Conservation (phyloP, 1,140 invertebrate species). For the Pemphigus obesinymphae region DNA sequence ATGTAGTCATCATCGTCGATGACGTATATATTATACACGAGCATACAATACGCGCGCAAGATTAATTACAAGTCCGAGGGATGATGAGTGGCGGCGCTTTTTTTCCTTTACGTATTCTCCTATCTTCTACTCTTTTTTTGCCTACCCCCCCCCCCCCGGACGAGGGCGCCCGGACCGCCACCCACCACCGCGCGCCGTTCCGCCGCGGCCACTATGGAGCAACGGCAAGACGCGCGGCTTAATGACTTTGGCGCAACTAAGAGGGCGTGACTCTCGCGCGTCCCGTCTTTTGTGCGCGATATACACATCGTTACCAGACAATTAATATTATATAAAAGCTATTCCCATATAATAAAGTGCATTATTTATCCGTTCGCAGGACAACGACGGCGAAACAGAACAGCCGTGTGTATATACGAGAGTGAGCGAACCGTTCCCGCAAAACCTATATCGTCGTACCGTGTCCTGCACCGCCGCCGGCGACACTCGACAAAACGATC, state of each 20-base stretch:
- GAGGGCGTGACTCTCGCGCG: slow-evolving; percentile 23
- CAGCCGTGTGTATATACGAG: neutral
- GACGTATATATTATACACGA: too few relatives aligned
- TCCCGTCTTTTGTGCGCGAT: slow-evolving; percentile 18
- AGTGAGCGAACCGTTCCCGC: neutral
- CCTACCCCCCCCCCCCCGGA: neutral
- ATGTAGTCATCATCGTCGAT: slow-evolving; percentile 22
- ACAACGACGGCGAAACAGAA: neutral
- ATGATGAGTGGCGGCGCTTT: slow-evolving; percentile 1
- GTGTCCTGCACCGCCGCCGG: neutral
- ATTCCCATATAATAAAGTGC: neutral
- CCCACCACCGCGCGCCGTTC: neutral
- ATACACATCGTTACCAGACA: slow-evolving; percentile 28
- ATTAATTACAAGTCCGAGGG: slow-evolving; percentile 35
- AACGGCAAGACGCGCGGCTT: neutral
- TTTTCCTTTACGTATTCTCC: neutral
- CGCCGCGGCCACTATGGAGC: neutral
- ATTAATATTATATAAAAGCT: slow-evolving; percentile 33
- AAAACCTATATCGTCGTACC: neutral
- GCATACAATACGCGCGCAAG: slow-evolving; percentile 15
- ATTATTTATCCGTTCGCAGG: slow-evolving; percentile 21
- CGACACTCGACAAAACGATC: neutral
- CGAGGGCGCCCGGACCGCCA: neutral
- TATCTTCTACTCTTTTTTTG: neutral
- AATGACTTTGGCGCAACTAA: slow-evolving; percentile 30